Evolutionary conservation across 92 coral and sea anemone genomes (phyloP), one percentile per base, ranked within the genome.

Genomic region (Desmophyllum pertusum): DNA sequence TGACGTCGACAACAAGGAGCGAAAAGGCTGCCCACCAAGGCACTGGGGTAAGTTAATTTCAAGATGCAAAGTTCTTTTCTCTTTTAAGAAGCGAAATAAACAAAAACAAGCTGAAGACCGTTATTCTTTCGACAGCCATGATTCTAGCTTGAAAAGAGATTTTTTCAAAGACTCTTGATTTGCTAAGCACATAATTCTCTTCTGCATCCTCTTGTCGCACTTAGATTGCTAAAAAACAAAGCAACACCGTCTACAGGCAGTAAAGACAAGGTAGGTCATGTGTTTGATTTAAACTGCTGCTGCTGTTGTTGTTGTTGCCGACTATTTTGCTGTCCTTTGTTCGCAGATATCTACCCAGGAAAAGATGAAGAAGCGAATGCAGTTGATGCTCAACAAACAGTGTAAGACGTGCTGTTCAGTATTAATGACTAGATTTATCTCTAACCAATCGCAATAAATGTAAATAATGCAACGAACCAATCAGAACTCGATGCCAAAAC

Each of bases 311-410:
- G 53, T 13, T 9, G 30, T 36, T 57, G 48, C 5, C 11, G 21
- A 40, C 42, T 25, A 13, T 40, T 10, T 38, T 27, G 57, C 25
- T 40, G 61, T 21, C 40, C 19, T 63, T 74, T 41, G 25, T 82
- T 75, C 31, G 17, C 88, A 93, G 89, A 81, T 95, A 79, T 88
- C 96, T 27, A 85, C 96, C 4, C 98, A 94, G 70, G 98, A 94
- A 79, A 88, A 89, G 85, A 91, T 95, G 94, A 95, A 95, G 50
- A 95, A 89, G 75, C 87, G 93, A 83, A 95, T 95, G 98, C 98
- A 95, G 78, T 19, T 95, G 94, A 89, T 94, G 93, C 82, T 95
- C 30, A 95, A 95, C 89, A 95, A 94, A 76, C 98, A 95, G 70
- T 64, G 98, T 94, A 83, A 90, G 96, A 75, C 21, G 0, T 19